These are phyloP conservation scores for Rhagonycha lutea DNA, from an alignment of 2,888 invertebrate species.

Conservation along the genomic window DNA sequence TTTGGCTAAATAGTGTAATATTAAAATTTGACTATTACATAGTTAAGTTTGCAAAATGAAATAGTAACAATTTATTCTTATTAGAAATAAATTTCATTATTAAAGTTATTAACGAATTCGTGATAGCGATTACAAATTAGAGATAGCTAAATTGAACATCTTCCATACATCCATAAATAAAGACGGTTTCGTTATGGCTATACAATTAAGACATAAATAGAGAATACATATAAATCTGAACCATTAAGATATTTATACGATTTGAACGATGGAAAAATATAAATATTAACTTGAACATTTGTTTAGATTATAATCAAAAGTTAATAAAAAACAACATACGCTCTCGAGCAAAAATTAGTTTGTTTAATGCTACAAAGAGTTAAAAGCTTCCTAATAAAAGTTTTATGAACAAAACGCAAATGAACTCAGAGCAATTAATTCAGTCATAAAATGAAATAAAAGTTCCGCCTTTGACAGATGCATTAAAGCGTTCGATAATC, in stretches of 20 bases:
- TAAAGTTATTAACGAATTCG: not conserved
- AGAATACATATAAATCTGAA: constrained; percentile 26
- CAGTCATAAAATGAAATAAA: constrained; percentile 44
- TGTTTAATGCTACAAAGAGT: constrained; percentile 26
- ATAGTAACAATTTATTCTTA: too few species aligned
- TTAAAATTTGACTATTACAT: too few species aligned
- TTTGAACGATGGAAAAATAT: constrained; percentile 16
- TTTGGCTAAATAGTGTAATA: too few species aligned
- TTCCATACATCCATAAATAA: not conserved
- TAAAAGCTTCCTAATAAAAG: constrained; percentile 29
- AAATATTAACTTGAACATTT: constrained; percentile 12
- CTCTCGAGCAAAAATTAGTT: constrained; percentile 21
- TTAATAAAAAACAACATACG: constrained; percentile 15
- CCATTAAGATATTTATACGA: constrained; percentile 26
- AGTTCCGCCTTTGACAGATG: constrained; percentile 48
- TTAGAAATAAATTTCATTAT: too few species aligned
- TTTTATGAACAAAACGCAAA: constrained; percentile 30
- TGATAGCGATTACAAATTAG: not conserved
- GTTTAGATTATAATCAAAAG: constrained; percentile 14
- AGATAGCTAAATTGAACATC: not conserved
- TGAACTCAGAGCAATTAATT: constrained; percentile 44
- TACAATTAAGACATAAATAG: constrained; percentile 30
- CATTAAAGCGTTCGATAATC: constrained; percentile 48
- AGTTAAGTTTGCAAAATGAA: too few species aligned
- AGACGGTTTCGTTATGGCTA: not conserved